These are phyloP conservation scores for Nectonema munidae DNA, from an alignment of 2,888 invertebrate species.

Conservation along the genomic window DNA sequence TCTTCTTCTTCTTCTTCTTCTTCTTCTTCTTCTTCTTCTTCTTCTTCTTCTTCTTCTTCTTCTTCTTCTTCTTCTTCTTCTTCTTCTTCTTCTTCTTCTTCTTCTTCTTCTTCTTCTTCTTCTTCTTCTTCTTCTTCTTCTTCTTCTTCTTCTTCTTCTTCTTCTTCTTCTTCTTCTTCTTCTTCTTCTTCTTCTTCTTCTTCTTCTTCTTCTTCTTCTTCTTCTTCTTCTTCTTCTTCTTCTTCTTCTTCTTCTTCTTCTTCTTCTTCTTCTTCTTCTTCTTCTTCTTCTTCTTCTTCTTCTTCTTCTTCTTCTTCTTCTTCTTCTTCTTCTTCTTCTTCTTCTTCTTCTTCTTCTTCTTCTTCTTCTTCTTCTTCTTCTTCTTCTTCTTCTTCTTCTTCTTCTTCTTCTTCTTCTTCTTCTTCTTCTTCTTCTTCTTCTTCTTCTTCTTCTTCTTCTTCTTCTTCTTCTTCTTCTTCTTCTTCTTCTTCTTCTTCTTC, in stretches of 20 bases:
- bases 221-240: slow-evolving; percentile 5
- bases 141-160: slow-evolving; percentile 5
- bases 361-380: slow-evolving; percentile 5
- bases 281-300: slow-evolving; percentile 5
- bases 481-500: slow-evolving; percentile 5
- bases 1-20: slow-evolving; percentile 5
- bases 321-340: slow-evolving; percentile 5
- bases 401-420: slow-evolving; percentile 5
- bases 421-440: slow-evolving; percentile 5
- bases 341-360: slow-evolving; percentile 5
- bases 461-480: slow-evolving; percentile 5
- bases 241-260: slow-evolving; percentile 5
- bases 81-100: slow-evolving; percentile 5
- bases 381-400: slow-evolving; percentile 5
- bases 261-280: slow-evolving; percentile 5
- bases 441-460: slow-evolving; percentile 5
- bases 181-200: slow-evolving; percentile 5
- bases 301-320: slow-evolving; percentile 5
- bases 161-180: slow-evolving; percentile 5
- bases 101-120: slow-evolving; percentile 5
- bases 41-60: slow-evolving; percentile 5
- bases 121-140: slow-evolving; percentile 5
- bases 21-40: slow-evolving; percentile 5
- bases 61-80: slow-evolving; percentile 5
- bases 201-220: slow-evolving; percentile 5